A percentile compares a stretch with the other conserved stretches of the same genome.
Evolutionary conservation across 30 jellyfish, hydroid and myxozoan genomes (phyloP).

Genomic region (Chironex yamaguchii): DNA sequence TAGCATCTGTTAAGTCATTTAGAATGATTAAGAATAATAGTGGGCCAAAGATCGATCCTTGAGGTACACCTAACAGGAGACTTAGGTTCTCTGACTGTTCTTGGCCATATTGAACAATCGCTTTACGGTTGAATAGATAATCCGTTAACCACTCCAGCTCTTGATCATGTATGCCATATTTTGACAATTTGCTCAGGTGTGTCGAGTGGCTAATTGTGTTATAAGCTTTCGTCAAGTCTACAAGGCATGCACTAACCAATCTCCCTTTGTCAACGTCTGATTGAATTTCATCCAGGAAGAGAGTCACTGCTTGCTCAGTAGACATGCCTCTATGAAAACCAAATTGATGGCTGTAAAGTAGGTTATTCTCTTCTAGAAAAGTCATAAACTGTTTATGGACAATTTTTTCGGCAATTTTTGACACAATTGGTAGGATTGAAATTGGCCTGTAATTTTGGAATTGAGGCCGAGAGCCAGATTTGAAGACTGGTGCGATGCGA

Average conservation of each 20-base stretch:
- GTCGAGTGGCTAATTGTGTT: no score
- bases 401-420: constrained; percentile 18
- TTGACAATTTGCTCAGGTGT: constrained; percentile 12
- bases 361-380: constrained; percentile 34
- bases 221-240: no score
- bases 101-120: constrained; percentile 9
- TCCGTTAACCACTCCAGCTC: constrained; percentile 20
- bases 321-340: constrained; percentile 27
- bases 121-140: constrained; percentile 1
- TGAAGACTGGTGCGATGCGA: no score
- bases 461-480: no score
- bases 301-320: constrained; percentile 31
- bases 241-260: no score
- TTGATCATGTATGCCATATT: constrained; percentile 26
- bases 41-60: constrained; percentile 73
- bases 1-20: constrained; percentile 37
- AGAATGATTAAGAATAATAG: constrained; percentile 51
- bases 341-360: constrained; percentile 36
- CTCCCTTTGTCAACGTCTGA: no score
- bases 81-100: constrained; percentile 43
- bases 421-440: constrained; percentile 31
- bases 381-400: constrained; percentile 17
- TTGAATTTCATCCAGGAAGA: no score
- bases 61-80: constrained; percentile 60
- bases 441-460: constrained; percentile 8